Conservation (phyloP, 2,888 invertebrate genomes). For the Diploptera punctata region DNA sequence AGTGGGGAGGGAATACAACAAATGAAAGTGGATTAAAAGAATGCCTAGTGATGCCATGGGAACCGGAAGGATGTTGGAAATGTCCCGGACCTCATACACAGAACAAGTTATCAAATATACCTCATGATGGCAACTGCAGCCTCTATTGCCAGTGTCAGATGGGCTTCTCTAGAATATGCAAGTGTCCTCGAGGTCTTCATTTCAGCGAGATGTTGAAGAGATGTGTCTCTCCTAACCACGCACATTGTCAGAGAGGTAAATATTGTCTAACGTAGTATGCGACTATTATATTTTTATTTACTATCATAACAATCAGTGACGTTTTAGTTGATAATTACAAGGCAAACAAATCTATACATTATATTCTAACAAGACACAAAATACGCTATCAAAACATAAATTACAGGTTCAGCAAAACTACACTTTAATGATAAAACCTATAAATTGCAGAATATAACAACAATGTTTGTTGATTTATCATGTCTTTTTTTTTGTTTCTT, state of each 20-base stretch:
- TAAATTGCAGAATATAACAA: background rate
- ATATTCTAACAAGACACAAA: too few relatives aligned
- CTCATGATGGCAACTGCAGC: background rate
- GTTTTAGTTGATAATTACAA: too few relatives aligned
- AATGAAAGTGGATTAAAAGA: too few relatives aligned
- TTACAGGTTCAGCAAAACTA: background rate
- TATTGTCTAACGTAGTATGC: background rate
- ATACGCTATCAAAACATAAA: too few relatives aligned
- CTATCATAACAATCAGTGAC: too few relatives aligned
- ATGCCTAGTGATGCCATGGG: too few relatives aligned
- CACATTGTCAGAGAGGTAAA: conserved; percentile 2
- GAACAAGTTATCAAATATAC: too few relatives aligned
- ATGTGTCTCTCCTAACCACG: background rate
- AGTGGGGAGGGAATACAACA: too few relatives aligned
- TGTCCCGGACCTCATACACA: too few relatives aligned
- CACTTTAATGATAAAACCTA: too few relatives aligned
- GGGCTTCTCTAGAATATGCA: background rate
- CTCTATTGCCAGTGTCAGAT: background rate
- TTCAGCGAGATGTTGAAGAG: background rate
- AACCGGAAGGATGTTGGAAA: too few relatives aligned
- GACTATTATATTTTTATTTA: background rate
- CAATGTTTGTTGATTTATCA: background rate
- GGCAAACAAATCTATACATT: background rate
- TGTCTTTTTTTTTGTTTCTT: too few relatives aligned
- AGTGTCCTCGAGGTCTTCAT: background rate